Evolutionary conservation across 2,113 vertebrate genomes (phyloP).

Genomic region (Etheostoma spectabile): DNA sequence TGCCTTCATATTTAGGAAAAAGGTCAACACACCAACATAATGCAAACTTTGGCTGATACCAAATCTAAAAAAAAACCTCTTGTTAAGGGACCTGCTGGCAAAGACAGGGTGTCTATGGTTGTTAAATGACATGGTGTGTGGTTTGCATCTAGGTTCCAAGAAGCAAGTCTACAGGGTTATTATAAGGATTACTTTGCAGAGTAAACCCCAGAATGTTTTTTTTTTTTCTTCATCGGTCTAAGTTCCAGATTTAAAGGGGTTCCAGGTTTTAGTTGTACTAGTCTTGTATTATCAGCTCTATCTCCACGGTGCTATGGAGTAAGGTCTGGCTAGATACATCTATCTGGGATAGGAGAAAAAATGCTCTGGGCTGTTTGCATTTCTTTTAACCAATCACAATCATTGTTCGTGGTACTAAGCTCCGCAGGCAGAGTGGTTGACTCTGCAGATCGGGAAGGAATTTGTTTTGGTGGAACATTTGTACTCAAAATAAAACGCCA

Average conservation of each 20-base stretch:
- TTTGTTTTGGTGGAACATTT: too few relatives aligned
- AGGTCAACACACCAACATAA: background rate
- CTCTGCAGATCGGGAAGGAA: too few relatives aligned
- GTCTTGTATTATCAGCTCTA: too few relatives aligned
- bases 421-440: too few relatives aligned
- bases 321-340: too few relatives aligned
- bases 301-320: too few relatives aligned
- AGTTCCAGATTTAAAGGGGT: background rate
- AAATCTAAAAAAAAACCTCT: constrained; percentile 6
- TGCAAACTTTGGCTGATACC: background rate
- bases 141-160: background rate
- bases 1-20: background rate
- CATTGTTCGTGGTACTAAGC: too few relatives aligned
- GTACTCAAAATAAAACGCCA: too few relatives aligned
- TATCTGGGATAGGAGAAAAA: too few relatives aligned
- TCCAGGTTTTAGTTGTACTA: background rate
- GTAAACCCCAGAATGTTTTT: background rate
- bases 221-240: background rate
- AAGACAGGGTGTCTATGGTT: background rate
- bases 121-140: background rate
- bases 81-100: background rate
- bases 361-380: too few relatives aligned
- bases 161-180: constrained; percentile 8
- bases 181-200: background rate
- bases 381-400: too few relatives aligned